Percentiles rank a stretch among this genome's conserved stretches.
Conservation (phyloP, 1,140 invertebrate species). For the Eupristina koningsbergeri region DNA sequence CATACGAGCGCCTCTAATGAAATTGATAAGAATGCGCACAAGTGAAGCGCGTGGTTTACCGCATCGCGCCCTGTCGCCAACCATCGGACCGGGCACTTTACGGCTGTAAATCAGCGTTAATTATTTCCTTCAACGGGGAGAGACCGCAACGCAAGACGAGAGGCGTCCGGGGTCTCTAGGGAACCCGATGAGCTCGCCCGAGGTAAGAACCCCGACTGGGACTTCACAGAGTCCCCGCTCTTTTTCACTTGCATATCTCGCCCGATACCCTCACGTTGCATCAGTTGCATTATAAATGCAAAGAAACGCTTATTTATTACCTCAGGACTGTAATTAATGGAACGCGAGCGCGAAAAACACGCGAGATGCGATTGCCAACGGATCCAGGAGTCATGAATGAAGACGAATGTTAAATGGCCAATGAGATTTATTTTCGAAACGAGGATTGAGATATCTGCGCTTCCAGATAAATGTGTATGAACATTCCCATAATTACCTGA, state of each 20-base stretch:
- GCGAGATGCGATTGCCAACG: neutral
- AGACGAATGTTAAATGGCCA: neutral
- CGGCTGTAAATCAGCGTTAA: conserved; percentile 6
- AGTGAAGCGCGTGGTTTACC: conserved; percentile 8
- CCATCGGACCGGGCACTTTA: conserved; percentile 7
- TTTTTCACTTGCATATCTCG: neutral
- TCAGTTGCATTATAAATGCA: neutral
- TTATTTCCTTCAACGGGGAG: conserved; percentile 2
- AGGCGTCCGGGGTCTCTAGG: neutral
- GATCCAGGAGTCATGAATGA: neutral
- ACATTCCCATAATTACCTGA: neutral
- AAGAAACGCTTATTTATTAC: neutral
- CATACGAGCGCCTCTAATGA: neutral
- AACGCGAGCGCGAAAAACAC: neutral
- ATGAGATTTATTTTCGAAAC: neutral
- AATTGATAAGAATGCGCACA: conserved; percentile 25
- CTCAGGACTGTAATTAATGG: neutral
- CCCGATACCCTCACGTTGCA: neutral
- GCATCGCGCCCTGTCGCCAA: conserved; percentile 7
- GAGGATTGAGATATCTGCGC: neutral
- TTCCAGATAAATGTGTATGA: too few species aligned
- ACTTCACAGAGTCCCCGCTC: neutral
- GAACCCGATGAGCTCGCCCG: neutral
- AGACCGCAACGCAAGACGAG: neutral
- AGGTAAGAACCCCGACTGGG: too few species aligned